Evolutionary conservation across 2,888 invertebrate genomes (phyloP).

Genomic region (Lordiphosa fenestrarum): DNA sequence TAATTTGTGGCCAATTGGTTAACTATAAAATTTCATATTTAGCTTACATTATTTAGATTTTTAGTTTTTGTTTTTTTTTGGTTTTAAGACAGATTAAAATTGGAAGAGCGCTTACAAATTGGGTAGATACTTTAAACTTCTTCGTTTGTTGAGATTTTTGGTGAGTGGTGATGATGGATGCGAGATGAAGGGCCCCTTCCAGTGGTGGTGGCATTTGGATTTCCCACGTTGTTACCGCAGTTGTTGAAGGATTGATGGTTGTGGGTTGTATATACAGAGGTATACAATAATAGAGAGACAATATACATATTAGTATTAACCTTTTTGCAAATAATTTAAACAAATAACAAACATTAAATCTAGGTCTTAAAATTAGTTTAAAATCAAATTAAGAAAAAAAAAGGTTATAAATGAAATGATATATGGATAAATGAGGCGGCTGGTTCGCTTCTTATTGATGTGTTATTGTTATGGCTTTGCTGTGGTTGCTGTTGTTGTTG

Average conservation of each 20-base stretch:
- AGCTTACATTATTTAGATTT: constrained; percentile 13
- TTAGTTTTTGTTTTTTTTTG: background rate
- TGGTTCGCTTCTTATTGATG: too few species aligned
- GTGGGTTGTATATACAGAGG: constrained; percentile 65
- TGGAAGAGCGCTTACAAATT: constrained; percentile 66
- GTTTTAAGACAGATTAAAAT: constrained; percentile 49
- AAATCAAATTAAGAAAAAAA: constrained; percentile 15
- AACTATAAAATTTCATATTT: constrained; percentile 15
- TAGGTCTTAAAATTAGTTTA: constrained; percentile 54
- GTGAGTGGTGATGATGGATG: constrained; percentile 14
- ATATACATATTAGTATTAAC: constrained; percentile 69
- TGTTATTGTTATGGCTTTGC: constrained; percentile 28
- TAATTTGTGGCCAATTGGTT: constrained; percentile 27
- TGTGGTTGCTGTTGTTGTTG: constrained; percentile 14
- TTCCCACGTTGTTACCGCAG: background rate
- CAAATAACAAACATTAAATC: constrained; percentile 60
- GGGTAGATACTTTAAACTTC: constrained; percentile 9
- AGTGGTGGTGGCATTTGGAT: constrained; percentile 9
- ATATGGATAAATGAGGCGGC: constrained; percentile 1
- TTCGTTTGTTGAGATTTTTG: constrained; percentile 5
- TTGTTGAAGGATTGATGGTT: background rate
- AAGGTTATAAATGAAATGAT: constrained; percentile 9
- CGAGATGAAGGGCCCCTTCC: constrained; percentile 8
- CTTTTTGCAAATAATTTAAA: constrained; percentile 69
- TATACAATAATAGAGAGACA: constrained; percentile 74